phyloP scores from a whole-genome alignment of 2,797 vertebrate genomes.

The Pelobates cultripes region DNA sequence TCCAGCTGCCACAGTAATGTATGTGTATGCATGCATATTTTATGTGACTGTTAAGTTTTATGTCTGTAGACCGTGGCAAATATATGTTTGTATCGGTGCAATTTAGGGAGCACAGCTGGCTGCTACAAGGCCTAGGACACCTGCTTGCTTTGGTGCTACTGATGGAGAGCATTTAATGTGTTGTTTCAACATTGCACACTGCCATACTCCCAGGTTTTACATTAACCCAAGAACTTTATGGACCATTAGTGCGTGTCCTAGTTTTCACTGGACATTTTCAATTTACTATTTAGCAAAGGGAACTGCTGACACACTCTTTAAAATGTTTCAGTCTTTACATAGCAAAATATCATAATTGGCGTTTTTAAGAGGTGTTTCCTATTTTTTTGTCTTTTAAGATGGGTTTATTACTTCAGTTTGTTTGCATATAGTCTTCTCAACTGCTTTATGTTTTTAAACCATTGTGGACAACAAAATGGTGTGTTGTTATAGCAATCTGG shows the following conservation, averaged over 20 bases:
- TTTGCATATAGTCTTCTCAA: no score
- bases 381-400: no score
- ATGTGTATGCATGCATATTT: conserved; percentile 36
- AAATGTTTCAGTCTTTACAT: no score
- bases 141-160: conserved; percentile 38
- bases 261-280: not conserved
- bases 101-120: conserved; percentile 41
- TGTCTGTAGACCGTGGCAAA: conserved; percentile 39
- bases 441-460: no score
- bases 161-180: conserved; percentile 14
- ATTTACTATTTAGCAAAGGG: not conserved
- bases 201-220: not conserved
- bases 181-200: not conserved
- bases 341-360: no score
- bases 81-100: conserved; percentile 43
- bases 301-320: no score
- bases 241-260: not conserved
- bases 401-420: no score
- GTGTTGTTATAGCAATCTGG: no score
- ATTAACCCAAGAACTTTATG: no score
- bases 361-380: no score
- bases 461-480: no score
- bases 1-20: conserved; percentile 34
- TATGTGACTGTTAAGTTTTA: conserved; percentile 45
- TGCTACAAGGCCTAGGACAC: conserved; percentile 17